A percentile compares a stretch with the other conserved stretches of the same genome.
phyloP scores from a whole-genome alignment of 2,797 vertebrate species.

The Leptoclinus maculatus region DNA sequence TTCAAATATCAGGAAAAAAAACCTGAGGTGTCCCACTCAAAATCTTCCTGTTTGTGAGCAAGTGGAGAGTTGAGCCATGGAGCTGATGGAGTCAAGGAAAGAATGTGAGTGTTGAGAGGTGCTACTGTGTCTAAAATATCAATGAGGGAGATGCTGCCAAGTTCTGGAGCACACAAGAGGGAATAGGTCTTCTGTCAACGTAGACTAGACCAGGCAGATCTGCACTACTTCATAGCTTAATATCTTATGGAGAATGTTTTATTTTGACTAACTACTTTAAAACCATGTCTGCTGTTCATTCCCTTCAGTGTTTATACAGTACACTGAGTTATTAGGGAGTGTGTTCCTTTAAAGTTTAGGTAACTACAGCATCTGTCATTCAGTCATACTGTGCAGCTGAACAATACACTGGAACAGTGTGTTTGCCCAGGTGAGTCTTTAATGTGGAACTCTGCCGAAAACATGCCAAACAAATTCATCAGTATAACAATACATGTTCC shows the following conservation, averaged over 20 bases:
- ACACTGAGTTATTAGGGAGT: slow-evolving; percentile 25
- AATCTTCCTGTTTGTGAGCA: slow-evolving; percentile 69
- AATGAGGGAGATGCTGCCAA: slow-evolving; percentile 79
- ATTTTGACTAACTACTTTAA: slow-evolving; percentile 3
- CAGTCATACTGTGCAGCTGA: slow-evolving; percentile 60
- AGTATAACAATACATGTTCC: slow-evolving; percentile 84
- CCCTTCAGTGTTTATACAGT: background rate
- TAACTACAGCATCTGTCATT: slow-evolving; percentile 66
- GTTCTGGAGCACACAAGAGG: slow-evolving; percentile 63
- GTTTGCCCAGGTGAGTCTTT: slow-evolving; percentile 77
- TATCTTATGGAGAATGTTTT: background rate
- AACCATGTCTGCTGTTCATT: slow-evolving; percentile 10
- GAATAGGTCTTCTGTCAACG: slow-evolving; percentile 59
- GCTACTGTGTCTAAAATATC: slow-evolving; percentile 82
- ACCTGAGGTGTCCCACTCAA: slow-evolving; percentile 59
- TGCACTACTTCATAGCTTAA: slow-evolving; percentile 19
- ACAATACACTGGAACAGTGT: slow-evolving; percentile 65
- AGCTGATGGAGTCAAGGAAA: slow-evolving; percentile 78
- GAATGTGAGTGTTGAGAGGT: slow-evolving; percentile 79
- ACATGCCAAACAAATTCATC: slow-evolving; percentile 85
- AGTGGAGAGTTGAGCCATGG: slow-evolving; percentile 73
- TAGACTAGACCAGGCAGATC: slow-evolving; percentile 33
- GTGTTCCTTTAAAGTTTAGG: slow-evolving; percentile 59
- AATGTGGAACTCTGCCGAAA: slow-evolving; percentile 73
- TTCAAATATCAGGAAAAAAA: slow-evolving; percentile 41